A percentile compares a stretch with the other conserved stretches of the same genome.
These are phyloP conservation scores for Natator depressus DNA, from an alignment of 2,113 vertebrate genomes.

Conservation along the genomic window DNA sequence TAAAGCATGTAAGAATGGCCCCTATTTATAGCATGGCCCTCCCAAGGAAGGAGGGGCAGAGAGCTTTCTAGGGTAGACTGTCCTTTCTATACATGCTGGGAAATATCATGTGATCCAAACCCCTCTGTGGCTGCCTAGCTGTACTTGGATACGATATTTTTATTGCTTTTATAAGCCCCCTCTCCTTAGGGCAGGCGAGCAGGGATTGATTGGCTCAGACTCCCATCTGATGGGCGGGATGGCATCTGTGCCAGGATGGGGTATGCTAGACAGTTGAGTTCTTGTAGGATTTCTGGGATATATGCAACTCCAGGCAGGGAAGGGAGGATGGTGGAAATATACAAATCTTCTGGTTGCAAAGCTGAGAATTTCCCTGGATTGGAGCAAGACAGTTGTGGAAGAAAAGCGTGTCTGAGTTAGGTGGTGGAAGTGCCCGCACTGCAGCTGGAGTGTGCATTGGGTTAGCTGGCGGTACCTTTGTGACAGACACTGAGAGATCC, in stretches of 20 bases:
- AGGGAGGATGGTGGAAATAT: background rate
- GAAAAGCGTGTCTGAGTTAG: background rate
- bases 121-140: background rate
- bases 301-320: background rate
- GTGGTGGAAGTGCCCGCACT: background rate
- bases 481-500: background rate
- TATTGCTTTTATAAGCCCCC: background rate
- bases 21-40: background rate
- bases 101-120: background rate
- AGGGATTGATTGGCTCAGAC: background rate
- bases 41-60: background rate
- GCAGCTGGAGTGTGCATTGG: background rate
- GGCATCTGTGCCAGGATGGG: background rate
- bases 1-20: background rate
- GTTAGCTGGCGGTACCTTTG: background rate
- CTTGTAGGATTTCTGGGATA: background rate
- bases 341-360: background rate
- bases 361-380: background rate
- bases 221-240: background rate
- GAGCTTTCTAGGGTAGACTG: background rate
- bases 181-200: background rate
- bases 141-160: background rate
- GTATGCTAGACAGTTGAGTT: background rate
- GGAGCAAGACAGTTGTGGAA: background rate
- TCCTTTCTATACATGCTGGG: background rate